Conservation (phyloP, 2,797 vertebrate genomes). For the Euphonia xanthogaster region DNA sequence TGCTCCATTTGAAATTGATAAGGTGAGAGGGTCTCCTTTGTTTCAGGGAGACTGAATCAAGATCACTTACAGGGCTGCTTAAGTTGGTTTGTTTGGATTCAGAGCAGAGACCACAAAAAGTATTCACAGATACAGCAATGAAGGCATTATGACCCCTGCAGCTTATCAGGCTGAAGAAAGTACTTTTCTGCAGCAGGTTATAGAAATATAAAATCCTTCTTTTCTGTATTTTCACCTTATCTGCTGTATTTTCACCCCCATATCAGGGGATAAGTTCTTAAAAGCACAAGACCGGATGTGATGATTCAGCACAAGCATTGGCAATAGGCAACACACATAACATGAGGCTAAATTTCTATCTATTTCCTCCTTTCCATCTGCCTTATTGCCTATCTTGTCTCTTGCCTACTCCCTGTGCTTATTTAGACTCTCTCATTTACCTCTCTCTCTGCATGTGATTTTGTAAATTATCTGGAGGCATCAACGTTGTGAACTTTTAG, state of each 20-base stretch:
- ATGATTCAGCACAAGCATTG: not conserved
- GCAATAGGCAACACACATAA: not conserved
- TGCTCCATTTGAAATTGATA: not conserved
- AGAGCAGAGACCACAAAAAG: not conserved
- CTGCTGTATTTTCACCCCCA: not conserved
- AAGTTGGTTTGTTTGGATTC: not conserved
- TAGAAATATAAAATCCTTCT: not conserved
- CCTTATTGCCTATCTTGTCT: not conserved
- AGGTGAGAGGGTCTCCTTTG: not conserved
- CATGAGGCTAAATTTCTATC: not conserved
- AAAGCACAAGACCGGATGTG: rapidly evolving
- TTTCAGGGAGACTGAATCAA: not conserved
- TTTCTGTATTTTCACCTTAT: not conserved
- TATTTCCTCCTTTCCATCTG: not conserved
- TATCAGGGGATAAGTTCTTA: not conserved
- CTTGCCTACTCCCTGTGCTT: not conserved
- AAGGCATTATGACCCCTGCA: not conserved
- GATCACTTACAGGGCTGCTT: not conserved
- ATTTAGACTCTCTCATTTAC: not conserved
- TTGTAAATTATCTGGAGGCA: not conserved
- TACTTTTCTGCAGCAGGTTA: not conserved
- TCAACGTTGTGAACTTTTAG: not conserved
- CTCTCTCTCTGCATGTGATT: not conserved
- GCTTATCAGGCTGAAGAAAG: not conserved
- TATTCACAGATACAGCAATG: not conserved